Percentiles rank a stretch among this genome's conserved stretches.
phyloP scores from a whole-genome alignment of 2,797 vertebrate species.

The Sebastes matsubarae region DNA sequence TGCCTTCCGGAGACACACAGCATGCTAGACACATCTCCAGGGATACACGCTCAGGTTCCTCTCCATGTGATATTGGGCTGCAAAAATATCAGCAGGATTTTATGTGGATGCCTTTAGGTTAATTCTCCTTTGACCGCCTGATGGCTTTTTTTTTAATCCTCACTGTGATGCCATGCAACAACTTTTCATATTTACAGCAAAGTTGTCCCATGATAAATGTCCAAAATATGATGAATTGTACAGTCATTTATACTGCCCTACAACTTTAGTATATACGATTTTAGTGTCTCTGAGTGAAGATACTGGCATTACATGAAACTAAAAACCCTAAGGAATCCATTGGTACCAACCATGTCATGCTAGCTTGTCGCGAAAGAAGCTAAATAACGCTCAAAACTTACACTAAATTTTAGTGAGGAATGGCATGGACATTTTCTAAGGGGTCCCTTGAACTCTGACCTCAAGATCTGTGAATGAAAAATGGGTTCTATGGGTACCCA shows the following conservation, averaged over 20 bases:
- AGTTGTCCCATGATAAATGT: slow-evolving; percentile 28
- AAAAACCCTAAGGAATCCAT: accelerated
- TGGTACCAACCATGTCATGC: too few species aligned
- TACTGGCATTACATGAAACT: too few species aligned
- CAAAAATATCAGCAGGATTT: slow-evolving; percentile 35
- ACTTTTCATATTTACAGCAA: slow-evolving; percentile 37
- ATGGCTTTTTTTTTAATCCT: slow-evolving; percentile 21
- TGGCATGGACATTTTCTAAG: too few species aligned
- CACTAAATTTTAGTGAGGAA: too few species aligned
- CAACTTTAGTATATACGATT: too few species aligned
- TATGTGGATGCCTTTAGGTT: slow-evolving; percentile 13
- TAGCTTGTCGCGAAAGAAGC: too few species aligned
- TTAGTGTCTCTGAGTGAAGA: too few species aligned
- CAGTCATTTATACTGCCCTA: not conserved
- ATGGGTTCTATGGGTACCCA: too few species aligned
- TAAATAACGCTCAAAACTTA: too few species aligned
- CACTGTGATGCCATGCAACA: not conserved
- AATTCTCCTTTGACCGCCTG: slow-evolving; percentile 20
- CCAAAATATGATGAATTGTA: slow-evolving; percentile 23
- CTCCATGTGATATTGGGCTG: slow-evolving; percentile 13
- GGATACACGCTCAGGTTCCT: slow-evolving; percentile 11
- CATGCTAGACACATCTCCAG: slow-evolving; percentile 25
- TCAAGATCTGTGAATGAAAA: too few species aligned
- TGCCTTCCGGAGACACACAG: slow-evolving; percentile 50
- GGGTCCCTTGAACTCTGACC: too few species aligned